Evolutionary conservation across 1,140 invertebrate species (phyloP).

Genomic region (Epicauta chinensis): DNA sequence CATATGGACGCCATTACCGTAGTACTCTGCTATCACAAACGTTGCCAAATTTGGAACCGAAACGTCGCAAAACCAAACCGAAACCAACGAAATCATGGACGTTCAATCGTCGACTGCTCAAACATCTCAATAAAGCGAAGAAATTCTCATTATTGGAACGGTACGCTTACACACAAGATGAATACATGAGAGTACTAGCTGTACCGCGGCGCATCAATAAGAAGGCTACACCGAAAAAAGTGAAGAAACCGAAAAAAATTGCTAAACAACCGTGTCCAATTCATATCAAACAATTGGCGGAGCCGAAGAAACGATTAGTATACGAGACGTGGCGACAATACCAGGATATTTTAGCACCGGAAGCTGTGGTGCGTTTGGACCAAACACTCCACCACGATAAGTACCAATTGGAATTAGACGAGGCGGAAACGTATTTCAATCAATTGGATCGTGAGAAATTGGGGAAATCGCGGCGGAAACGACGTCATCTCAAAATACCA

Average conservation of each 20-base stretch:
- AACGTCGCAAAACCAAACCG: too few relatives aligned
- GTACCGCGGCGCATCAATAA: conserved; percentile 13
- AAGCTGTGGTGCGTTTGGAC: conserved; percentile 26
- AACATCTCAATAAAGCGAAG: too few relatives aligned
- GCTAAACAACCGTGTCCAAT: conserved; percentile 24
- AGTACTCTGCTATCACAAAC: too few relatives aligned
- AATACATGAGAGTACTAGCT: conserved; percentile 27
- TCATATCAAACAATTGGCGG: conserved; percentile 24
- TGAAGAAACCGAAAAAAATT: conserved; percentile 15
- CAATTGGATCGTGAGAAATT: conserved; percentile 21
- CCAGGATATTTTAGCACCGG: conserved; percentile 19
- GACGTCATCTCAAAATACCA: conserved; percentile 12
- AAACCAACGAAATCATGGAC: too few relatives aligned
- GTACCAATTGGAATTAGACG: conserved; percentile 23
- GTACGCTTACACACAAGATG: conserved; percentile 23
- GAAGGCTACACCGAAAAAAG: conserved; percentile 1
- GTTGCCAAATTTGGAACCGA: too few relatives aligned
- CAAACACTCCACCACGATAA: conserved; percentile 28
- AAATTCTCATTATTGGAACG: conserved; percentile 18
- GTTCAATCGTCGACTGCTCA: too few relatives aligned
- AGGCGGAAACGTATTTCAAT: conserved; percentile 30
- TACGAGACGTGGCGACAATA: conserved; percentile 29
- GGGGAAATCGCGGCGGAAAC: conserved; percentile 16
- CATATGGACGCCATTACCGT: too few relatives aligned
- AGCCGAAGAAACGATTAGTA: conserved; percentile 28